phyloP scores from a whole-genome alignment of 2,113 vertebrate species.

The Nematolebias whitei region DNA sequence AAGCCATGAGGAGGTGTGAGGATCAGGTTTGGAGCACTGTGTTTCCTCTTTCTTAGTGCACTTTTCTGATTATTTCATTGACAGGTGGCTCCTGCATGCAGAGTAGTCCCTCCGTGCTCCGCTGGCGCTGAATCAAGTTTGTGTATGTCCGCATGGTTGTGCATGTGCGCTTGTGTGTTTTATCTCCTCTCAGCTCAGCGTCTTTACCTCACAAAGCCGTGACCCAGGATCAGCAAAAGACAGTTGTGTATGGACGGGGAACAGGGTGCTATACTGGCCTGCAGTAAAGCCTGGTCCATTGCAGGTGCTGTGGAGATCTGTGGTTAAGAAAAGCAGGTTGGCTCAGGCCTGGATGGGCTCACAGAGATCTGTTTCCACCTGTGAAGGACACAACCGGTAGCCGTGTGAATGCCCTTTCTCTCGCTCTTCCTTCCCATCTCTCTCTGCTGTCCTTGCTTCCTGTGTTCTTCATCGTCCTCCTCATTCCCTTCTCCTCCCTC shows the following conservation, averaged over 20 bases:
- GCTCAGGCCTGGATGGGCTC: conserved; percentile 56
- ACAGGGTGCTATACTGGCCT: conserved; percentile 46
- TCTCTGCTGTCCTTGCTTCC: conserved; percentile 26
- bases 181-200: conserved; percentile 69
- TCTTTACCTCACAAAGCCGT: conserved; percentile 72
- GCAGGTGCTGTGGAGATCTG: conserved; percentile 48
- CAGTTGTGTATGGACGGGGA: conserved; percentile 38
- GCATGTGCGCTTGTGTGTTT: conserved; percentile 39
- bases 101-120: conserved; percentile 43
- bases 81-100: conserved; percentile 62
- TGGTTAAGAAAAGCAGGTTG: conserved; percentile 42
- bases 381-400: conserved; percentile 63
- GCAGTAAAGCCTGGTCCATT: conserved; percentile 42
- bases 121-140: conserved; percentile 34
- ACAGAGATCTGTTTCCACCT: conserved; percentile 70
- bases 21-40: conserved; percentile 81
- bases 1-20: conserved; percentile 79
- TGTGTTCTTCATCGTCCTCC: conserved; percentile 38
- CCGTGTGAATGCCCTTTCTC: conserved; percentile 57
- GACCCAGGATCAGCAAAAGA: conserved; percentile 64
- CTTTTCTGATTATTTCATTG: conserved; percentile 66
- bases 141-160: conserved; percentile 10
- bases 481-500: conserved; percentile 45
- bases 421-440: conserved; percentile 38
- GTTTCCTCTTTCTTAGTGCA: conserved; percentile 67